Evolutionary conservation across 2,888 invertebrate species (phyloP), one percentile per base, ranked within the genome.

Genomic region (Lepidocyrtoides sp.): DNA sequence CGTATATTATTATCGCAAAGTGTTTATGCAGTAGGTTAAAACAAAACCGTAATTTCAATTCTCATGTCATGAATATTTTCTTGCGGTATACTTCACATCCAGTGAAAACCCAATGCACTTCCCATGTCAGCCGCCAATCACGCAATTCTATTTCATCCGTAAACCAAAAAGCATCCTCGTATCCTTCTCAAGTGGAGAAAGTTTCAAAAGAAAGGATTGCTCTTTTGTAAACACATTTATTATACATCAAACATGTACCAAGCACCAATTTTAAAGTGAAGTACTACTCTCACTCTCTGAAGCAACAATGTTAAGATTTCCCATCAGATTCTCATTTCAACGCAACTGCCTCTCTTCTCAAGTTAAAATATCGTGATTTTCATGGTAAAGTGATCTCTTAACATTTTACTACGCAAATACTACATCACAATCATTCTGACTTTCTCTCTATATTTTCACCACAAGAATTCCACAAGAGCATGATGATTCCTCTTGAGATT

Each of bases 121-220:
- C 77, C 66, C 87, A 63, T 87, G 87, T 87, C 77, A 87, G 72
- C 77, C 87, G 87, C 87, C 87, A 87, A 87, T 87, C 87, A 87
- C 48, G 79, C 77, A 77, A 77, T 36, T 60, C 32, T 77, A 51
- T 29, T 51, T 77, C 77, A 77, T n/a, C 77, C 51, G 77, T 51
- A 84, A 66, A 48, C 2, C 12, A 14, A 3, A 23, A 60, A 23
- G 54, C 79, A 51, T 14, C 26, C 29, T 29, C 26, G 10, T 48
- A 57, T n/a, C n/a, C n/a, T n/a, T n/a, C 8, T 86, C 75, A 86
- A 87, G 87, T 77, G 63, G 87, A 87, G 87, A 79, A 77, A 87
- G 87, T 51, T 63, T n/a, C 48, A n/a, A 77, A 51, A 51, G 77
- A 77, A 29, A 77, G 77, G 77, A 77, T 51, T 77, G 77, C 54